A percentile compares a stretch with the other conserved stretches of the same genome.
These are phyloP conservation scores for Bos taurus DNA, from an alignment of 2,113 vertebrate species.

Conservation along the genomic window ARS-UCD2.0 NC_037331.1:40571001-40571500, in stretches of 20 bases:
- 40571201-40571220: neutral
- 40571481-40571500: neutral
- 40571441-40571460: neutral
- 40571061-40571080: neutral
- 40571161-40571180: neutral
- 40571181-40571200: neutral
- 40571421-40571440: neutral
- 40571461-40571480: neutral
- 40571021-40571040: neutral
- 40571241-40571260: neutral
- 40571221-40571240: neutral
- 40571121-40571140: neutral
- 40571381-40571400: neutral
- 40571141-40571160: neutral
- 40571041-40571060: neutral
- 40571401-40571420: neutral
- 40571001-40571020: neutral
- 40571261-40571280: neutral
- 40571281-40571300: accelerated
- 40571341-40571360: neutral
- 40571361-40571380: neutral
- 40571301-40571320: neutral
- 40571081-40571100: neutral
- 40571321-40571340: neutral
- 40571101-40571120: neutral